These are phyloP conservation scores for Melipona quadrifasciata DNA, from an alignment of 1,140 invertebrate genomes.

Conservation along the genomic window DNA sequence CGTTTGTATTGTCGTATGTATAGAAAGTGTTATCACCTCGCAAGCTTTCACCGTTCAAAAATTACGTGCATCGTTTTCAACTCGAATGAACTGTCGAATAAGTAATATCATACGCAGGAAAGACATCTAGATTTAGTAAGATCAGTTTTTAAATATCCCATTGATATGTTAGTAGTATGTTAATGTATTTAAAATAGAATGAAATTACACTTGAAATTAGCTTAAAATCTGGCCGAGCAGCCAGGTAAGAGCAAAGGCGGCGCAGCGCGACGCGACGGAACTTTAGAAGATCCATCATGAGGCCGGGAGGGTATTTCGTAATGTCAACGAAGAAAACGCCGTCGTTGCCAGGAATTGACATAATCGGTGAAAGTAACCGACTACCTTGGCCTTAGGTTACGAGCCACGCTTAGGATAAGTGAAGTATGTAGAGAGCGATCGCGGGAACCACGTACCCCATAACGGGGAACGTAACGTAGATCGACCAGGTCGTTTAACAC, in stretches of 20 bases:
- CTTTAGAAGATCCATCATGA: not conserved
- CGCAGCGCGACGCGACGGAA: not conserved
- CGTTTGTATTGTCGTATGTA: not conserved
- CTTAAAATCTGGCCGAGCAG: not conserved
- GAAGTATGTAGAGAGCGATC: slow-evolving; percentile 41
- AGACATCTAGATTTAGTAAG: not conserved
- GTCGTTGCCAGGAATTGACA: slow-evolving; percentile 58
- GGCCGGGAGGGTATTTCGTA: slow-evolving; percentile 28
- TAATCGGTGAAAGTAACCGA: slow-evolving; percentile 68
- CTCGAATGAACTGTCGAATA: not conserved
- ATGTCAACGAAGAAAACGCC: slow-evolving; percentile 54
- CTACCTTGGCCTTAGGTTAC: slow-evolving; percentile 70
- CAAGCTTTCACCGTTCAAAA: slow-evolving; percentile 12
- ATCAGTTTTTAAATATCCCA: not conserved
- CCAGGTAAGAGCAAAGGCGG: not conserved
- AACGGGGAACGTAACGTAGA: slow-evolving; percentile 56
- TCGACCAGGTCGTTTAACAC: slow-evolving; percentile 42
- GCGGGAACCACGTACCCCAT: slow-evolving; percentile 42
- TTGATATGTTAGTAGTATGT: not conserved
- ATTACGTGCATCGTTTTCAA: not conserved
- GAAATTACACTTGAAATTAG: slow-evolving; percentile 23
- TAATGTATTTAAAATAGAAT: not conserved
- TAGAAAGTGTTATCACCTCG: not conserved
- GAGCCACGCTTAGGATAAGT: slow-evolving; percentile 58
- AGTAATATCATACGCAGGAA: not conserved